Evolutionary conservation across 2,888 invertebrate genomes (phyloP).

Genomic region (Falcaria lacertinaria): DNA sequence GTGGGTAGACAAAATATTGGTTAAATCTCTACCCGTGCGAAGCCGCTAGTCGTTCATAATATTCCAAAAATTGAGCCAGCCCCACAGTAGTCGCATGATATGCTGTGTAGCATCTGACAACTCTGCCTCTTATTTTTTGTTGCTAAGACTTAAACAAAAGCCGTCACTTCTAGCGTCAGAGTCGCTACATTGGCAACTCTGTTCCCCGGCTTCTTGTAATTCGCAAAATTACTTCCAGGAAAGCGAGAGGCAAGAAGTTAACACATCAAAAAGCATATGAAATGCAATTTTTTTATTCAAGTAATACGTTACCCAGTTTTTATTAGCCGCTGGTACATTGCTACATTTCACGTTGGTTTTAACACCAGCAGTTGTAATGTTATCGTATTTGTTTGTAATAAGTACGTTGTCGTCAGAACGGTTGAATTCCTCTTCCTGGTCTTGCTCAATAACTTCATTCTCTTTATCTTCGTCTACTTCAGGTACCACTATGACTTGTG

Average conservation of each 20-base stretch:
- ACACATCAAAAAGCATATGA: background rate
- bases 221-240: background rate
- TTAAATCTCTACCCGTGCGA: no score
- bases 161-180: no score
- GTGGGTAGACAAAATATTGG: no score
- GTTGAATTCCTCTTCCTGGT: conserved; percentile 30
- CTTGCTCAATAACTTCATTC: conserved; percentile 8
- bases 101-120: no score
- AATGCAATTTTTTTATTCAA: no score
- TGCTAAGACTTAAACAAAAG: no score
- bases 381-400: conserved; percentile 43
- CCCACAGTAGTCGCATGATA: no score
- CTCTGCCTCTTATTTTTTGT: no score
- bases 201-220: no score
- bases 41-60: no score
- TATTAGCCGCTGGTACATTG: background rate
- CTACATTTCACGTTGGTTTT: background rate
- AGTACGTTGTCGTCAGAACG: conserved; percentile 45
- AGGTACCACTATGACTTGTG: conserved; percentile 1
- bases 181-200: no score
- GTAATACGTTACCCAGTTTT: conserved; percentile 32
- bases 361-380: conserved; percentile 5
- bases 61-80: no score
- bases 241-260: background rate
- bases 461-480: conserved; percentile 12